These are phyloP conservation scores for Liolophura sinensis DNA, from an alignment of 1,140 invertebrate species.

Conservation along the genomic window DNA sequence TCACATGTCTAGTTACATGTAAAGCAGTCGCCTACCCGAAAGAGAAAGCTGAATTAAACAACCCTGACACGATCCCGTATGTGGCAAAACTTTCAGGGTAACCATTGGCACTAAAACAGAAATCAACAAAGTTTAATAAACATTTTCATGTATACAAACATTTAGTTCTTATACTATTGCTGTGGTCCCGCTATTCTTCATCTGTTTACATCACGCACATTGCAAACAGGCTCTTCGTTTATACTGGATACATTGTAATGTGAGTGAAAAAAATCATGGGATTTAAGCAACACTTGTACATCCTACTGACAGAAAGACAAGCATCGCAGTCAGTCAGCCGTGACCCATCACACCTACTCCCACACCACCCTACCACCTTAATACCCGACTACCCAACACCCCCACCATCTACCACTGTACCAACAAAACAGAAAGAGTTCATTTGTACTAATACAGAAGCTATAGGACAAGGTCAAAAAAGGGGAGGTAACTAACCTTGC, in stretches of 20 bases:
- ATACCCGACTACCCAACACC: too few relatives aligned
- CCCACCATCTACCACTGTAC: too few relatives aligned
- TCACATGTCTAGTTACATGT: too few relatives aligned
- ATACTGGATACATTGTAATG: background rate
- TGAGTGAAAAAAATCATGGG: background rate
- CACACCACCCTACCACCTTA: too few relatives aligned
- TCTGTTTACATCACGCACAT: background rate
- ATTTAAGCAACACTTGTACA: too few relatives aligned
- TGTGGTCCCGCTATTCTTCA: too few relatives aligned
- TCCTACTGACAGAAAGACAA: too few relatives aligned
- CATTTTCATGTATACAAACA: background rate
- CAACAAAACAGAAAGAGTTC: too few relatives aligned
- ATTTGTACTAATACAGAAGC: too few relatives aligned
- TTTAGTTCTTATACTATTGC: background rate
- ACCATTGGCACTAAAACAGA: slow-evolving; percentile 33
- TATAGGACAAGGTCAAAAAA: background rate
- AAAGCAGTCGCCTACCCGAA: slow-evolving; percentile 33
- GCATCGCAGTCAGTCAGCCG: too few relatives aligned
- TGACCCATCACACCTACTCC: too few relatives aligned
- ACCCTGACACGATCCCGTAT: slow-evolving; percentile 40
- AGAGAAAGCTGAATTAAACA: slow-evolving; percentile 38
- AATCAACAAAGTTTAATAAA: background rate
- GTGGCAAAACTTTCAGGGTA: slow-evolving; percentile 38
- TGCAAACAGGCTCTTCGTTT: background rate
- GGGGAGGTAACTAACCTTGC: slow-evolving; percentile 28